Conservation (phyloP, 2,888 invertebrate species). For the Lasioglossum pauxillum region DNA sequence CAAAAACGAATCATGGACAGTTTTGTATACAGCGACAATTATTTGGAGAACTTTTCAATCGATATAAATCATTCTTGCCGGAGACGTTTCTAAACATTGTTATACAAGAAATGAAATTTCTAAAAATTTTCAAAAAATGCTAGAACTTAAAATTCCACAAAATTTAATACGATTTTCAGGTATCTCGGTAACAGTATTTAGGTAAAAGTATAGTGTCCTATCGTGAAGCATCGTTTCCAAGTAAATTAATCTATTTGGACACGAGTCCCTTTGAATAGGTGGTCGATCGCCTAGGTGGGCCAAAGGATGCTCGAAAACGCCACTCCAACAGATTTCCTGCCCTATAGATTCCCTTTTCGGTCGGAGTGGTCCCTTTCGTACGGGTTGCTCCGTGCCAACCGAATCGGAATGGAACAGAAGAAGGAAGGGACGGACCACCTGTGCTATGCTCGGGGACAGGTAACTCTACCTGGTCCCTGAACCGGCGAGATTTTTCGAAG, state of each 20-base stretch:
- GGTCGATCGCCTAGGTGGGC: slow-evolving; percentile 20
- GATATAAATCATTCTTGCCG: too few relatives aligned
- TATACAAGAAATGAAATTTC: too few relatives aligned
- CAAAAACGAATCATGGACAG: too few relatives aligned
- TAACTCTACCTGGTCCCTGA: slow-evolving; percentile 66
- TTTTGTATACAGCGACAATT: too few relatives aligned
- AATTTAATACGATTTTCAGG: too few relatives aligned
- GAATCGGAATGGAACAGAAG: slow-evolving; percentile 45
- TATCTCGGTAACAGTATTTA: too few relatives aligned
- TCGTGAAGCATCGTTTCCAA: background rate
- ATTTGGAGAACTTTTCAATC: too few relatives aligned
- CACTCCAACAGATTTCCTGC: slow-evolving; percentile 53
- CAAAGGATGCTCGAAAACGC: slow-evolving; percentile 31
- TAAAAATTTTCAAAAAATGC: too few relatives aligned
- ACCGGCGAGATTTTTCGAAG: slow-evolving; percentile 62
- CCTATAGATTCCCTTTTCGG: slow-evolving; percentile 24
- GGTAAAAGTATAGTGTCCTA: background rate
- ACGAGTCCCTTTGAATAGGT: background rate
- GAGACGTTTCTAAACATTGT: too few relatives aligned
- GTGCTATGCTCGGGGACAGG: slow-evolving; percentile 56
- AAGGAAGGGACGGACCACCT: slow-evolving; percentile 66
- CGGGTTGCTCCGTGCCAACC: slow-evolving; percentile 2
- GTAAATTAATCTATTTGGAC: slow-evolving; percentile 28
- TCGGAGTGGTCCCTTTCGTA: slow-evolving; percentile 15
- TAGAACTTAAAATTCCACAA: too few relatives aligned